phyloP scores from a whole-genome alignment of 2,888 invertebrate genomes.

The Lasioglossum villosulum region DNA sequence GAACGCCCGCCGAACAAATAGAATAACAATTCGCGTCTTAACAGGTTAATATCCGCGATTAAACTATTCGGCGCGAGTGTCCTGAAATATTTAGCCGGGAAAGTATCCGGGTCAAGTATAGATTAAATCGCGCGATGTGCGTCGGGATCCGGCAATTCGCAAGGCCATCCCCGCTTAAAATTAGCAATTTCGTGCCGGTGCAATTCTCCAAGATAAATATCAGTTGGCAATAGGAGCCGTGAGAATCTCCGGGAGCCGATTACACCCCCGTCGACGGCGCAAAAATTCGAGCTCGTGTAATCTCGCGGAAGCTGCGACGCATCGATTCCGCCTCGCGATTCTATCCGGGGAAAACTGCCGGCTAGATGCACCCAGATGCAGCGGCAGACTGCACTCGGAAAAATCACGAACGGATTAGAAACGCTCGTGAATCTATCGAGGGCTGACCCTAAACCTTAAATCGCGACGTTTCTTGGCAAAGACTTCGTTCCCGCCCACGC shows the following conservation, averaged over 20 bases:
- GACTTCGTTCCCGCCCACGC: neutral
- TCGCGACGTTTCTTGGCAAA: slow-evolving; percentile 59
- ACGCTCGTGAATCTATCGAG: slow-evolving; percentile 41
- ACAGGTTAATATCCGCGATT: neutral
- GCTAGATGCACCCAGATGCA: neutral
- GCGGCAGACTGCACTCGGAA: slow-evolving; percentile 24
- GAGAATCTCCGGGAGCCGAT: neutral
- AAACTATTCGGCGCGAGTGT: neutral
- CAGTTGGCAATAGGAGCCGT: neutral
- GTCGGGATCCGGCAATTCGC: neutral
- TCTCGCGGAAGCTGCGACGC: slow-evolving; percentile 13
- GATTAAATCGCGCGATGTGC: neutral
- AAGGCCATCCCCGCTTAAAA: slow-evolving; percentile 16
- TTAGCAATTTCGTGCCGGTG: slow-evolving; percentile 34
- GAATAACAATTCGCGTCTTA: neutral
- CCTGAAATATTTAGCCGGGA: slow-evolving; percentile 3
- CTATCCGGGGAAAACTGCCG: neutral
- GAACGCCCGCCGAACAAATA: neutral
- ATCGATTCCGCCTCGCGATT: slow-evolving; percentile 24
- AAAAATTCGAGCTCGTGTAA: slow-evolving; percentile 10
- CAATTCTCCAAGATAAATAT: slow-evolving; percentile 28
- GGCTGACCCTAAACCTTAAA: slow-evolving; percentile 34
- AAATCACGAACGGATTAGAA: slow-evolving; percentile 36
- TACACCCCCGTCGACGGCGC: neutral
- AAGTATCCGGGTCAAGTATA: neutral